phyloP scores from a whole-genome alignment of 2,797 vertebrate species.

The Paratrypauchen microcephalus region DNA sequence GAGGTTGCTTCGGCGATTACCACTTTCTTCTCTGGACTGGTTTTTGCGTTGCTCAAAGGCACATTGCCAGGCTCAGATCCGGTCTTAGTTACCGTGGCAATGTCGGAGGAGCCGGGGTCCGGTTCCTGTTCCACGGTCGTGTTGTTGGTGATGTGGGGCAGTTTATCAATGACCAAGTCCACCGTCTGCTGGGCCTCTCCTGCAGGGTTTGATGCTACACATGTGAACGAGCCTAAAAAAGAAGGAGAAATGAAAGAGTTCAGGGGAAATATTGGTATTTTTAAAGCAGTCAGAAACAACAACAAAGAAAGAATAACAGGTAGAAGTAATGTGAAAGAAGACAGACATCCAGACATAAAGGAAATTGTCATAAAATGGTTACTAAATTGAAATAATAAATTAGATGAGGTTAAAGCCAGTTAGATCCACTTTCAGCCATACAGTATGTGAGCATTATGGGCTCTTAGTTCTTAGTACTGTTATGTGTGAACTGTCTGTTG shows the following conservation, averaged over 20 bases:
- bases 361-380: too few relatives aligned
- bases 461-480: too few relatives aligned
- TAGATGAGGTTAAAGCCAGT: too few relatives aligned
- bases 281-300: background rate
- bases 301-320: too few relatives aligned
- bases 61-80: slow-evolving; percentile 77
- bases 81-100: slow-evolving; percentile 94
- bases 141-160: slow-evolving; percentile 93
- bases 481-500: too few relatives aligned
- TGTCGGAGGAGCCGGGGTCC: slow-evolving; percentile 95
- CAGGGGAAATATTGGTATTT: too few relatives aligned
- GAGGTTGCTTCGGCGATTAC: slow-evolving; percentile 91
- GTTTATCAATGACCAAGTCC: slow-evolving; percentile 92
- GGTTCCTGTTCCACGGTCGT: slow-evolving; percentile 89
- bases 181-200: slow-evolving; percentile 94
- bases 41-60: slow-evolving; percentile 87
- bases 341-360: too few relatives aligned
- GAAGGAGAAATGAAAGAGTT: background rate
- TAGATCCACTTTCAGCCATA: too few relatives aligned
- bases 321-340: too few relatives aligned
- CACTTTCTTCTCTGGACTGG: slow-evolving; percentile 92
- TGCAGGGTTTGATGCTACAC: slow-evolving; percentile 95
- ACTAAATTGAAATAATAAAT: too few relatives aligned
- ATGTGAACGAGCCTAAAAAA: slow-evolving; percentile 90
- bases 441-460: too few relatives aligned